phyloP scores from a whole-genome alignment of 2,797 vertebrate species.

The Tenualosa thibaudeaui region DNA sequence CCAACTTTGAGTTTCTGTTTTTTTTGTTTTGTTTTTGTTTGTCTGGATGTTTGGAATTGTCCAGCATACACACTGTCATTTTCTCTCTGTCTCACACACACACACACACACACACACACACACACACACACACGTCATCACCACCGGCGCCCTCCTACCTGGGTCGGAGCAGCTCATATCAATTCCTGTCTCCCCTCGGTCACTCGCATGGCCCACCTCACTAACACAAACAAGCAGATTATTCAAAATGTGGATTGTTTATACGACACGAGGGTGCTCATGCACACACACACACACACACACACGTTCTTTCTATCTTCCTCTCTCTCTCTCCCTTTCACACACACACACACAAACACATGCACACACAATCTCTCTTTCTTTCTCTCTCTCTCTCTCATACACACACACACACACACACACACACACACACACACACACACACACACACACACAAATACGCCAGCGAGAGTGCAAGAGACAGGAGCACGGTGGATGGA shows the following conservation, averaged over 20 bases:
- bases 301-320: background rate
- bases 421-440: background rate
- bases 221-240: conserved; percentile 62
- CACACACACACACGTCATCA: conserved; percentile 8
- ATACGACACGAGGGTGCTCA: conserved; percentile 14
- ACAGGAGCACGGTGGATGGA: conserved; percentile 34
- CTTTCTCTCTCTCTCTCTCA: background rate
- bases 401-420: background rate
- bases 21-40: background rate
- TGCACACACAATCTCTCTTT: background rate
- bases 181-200: conserved; percentile 7
- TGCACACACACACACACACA: background rate
- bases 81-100: background rate
- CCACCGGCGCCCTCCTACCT: conserved; percentile 23
- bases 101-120: background rate
- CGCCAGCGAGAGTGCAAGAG: conserved; percentile 2
- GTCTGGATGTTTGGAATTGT: conserved; percentile 17
- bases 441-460: background rate
- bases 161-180: background rate
- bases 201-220: conserved; percentile 47
- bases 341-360: background rate
- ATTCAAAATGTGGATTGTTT: conserved; percentile 59
- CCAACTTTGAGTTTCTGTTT: too few relatives aligned
- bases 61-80: too few relatives aligned
- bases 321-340: background rate